A percentile compares a stretch with the other conserved stretches of the same genome.
These are phyloP conservation scores for Aplysia californica DNA, from an alignment of 1,140 invertebrate genomes.

Conservation along the genomic window DNA sequence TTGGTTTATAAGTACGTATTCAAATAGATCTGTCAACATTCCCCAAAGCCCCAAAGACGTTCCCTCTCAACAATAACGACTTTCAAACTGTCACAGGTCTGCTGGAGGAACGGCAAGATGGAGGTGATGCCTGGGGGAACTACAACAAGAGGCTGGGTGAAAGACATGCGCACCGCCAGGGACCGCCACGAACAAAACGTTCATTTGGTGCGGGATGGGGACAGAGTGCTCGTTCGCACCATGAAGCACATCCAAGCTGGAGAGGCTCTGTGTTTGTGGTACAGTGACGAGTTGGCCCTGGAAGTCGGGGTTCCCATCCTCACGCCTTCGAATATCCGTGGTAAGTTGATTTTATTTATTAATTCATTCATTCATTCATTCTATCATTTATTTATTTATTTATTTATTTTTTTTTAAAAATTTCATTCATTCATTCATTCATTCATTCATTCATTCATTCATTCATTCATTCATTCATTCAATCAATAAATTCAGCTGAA, in stretches of 20 bases:
- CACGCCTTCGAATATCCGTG: conserved; percentile 82
- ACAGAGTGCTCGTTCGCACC: conserved; percentile 48
- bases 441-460: too few species aligned
- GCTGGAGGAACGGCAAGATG: conserved; percentile 32
- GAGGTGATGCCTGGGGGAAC: neutral
- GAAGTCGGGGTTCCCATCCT: conserved; percentile 81
- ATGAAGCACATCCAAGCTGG: conserved; percentile 70
- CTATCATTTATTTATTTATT: neutral
- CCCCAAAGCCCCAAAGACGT: neutral
- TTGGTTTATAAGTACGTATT: neutral
- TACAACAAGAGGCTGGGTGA: conserved; percentile 66
- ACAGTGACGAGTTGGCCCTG: conserved; percentile 79
- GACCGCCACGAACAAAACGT: conserved; percentile 79
- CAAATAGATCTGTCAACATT: neutral
- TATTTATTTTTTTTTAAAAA: neutral
- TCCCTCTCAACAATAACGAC: neutral
- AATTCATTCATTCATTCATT: neutral
- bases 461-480: too few species aligned
- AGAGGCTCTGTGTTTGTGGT: conserved; percentile 83
- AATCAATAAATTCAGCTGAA: neutral
- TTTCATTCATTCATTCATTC: too few species aligned
- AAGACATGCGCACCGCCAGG: conserved; percentile 71
- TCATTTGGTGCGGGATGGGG: conserved; percentile 65
- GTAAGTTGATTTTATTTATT: conserved; percentile 67
- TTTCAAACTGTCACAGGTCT: conserved; percentile 31